phyloP scores from a whole-genome alignment of 2,113 vertebrate species.

The Dipodomys ordii region DNA sequence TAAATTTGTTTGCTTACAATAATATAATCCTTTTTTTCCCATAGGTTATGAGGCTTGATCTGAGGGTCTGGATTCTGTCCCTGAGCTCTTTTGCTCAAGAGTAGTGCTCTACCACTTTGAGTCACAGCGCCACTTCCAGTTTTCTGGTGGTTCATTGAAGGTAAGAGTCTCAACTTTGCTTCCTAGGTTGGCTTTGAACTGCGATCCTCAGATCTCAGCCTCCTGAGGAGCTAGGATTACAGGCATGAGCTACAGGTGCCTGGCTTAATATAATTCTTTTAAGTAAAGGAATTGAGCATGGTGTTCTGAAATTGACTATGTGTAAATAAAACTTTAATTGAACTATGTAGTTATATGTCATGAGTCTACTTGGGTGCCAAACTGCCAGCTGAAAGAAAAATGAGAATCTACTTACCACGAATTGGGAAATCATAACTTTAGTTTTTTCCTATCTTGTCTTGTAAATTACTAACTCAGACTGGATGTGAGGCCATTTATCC shows the following conservation, averaged over 20 bases:
- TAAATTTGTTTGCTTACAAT: slow-evolving; percentile 37
- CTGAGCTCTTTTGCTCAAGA: too few relatives aligned
- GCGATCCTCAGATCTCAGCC: too few relatives aligned
- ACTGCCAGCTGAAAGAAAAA: not conserved
- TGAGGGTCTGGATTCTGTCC: too few relatives aligned
- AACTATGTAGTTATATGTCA: slow-evolving; percentile 23
- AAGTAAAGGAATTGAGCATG: slow-evolving; percentile 21
- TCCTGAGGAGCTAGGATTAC: too few relatives aligned
- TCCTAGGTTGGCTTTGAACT: too few relatives aligned
- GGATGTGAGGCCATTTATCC: slow-evolving; percentile 30
- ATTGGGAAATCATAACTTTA: not conserved
- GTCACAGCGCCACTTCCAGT: too few relatives aligned
- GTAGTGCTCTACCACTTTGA: too few relatives aligned
- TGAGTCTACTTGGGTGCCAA: slow-evolving; percentile 10
- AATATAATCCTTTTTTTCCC: not conserved
- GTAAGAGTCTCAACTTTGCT: too few relatives aligned
- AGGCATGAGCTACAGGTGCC: not conserved
- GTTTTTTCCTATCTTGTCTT: slow-evolving; percentile 51
- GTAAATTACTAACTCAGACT: slow-evolving; percentile 34
- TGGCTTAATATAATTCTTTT: slow-evolving; percentile 38
- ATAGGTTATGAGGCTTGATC: too few relatives aligned
- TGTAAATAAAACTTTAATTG: slow-evolving; percentile 32
- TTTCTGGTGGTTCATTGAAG: too few relatives aligned
- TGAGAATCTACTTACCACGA: not conserved
- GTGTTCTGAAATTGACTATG: slow-evolving; percentile 46